A percentile compares a stretch with the other conserved stretches of the same genome.
These are phyloP conservation scores for Nomada hirtipes DNA, from an alignment of 2,888 invertebrate genomes.

Conservation along the genomic window DNA sequence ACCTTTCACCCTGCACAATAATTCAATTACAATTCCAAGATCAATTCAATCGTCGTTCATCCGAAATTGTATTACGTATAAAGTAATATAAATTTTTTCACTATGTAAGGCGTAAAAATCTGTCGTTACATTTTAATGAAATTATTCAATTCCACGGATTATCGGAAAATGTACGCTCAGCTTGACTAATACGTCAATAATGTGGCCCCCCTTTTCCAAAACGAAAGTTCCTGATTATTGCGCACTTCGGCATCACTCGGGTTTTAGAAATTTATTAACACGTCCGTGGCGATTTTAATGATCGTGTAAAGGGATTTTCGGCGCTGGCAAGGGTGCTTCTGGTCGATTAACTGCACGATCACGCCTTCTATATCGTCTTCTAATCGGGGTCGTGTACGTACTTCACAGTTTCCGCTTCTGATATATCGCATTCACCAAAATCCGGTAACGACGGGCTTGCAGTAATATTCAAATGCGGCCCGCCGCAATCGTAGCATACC, in stretches of 20 bases:
- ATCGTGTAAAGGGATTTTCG: constrained; percentile 5
- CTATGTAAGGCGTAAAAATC: no score
- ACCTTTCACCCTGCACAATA: no score
- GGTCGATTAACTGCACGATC: constrained; percentile 31
- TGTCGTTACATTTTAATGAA: no score
- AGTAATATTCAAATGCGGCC: constrained; percentile 56
- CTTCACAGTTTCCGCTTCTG: constrained; percentile 40
- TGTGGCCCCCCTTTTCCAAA: not conserved
- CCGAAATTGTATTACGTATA: no score
- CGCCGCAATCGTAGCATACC: constrained; percentile 56
- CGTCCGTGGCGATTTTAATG: not conserved
- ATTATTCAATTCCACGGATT: no score
- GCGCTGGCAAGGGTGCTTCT: not conserved
- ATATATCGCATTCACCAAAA: constrained; percentile 60
- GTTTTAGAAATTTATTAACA: not conserved
- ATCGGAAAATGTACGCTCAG: no score
- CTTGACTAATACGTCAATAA: not conserved
- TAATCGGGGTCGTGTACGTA: constrained; percentile 42
- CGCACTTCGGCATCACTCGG: not conserved
- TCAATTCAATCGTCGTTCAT: no score
- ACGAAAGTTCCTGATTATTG: not conserved
- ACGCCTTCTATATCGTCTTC: not conserved
- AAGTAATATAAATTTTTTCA: no score
- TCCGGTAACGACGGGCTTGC: constrained; percentile 56
- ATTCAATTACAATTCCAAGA: no score